Base-by-base conservation (phyloP, 1,140 invertebrate genomes). In the Phthorimaea operculella region DNA sequence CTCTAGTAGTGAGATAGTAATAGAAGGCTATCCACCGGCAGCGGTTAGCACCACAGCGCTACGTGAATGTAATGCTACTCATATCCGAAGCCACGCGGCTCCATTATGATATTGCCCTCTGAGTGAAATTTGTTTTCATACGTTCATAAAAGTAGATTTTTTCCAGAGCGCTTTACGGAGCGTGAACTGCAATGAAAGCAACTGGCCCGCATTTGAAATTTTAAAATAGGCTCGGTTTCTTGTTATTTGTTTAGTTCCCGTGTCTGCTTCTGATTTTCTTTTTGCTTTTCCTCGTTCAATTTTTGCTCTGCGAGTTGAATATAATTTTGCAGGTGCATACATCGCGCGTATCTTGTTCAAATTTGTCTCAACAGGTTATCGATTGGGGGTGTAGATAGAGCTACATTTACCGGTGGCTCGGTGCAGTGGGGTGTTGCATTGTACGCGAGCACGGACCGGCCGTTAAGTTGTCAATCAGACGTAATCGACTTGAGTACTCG, bases 31-130 rank as follows among this genome's bases (percentile, higher is more conserved):
- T 62, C 60, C 54, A 71, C 65, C 68, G 59, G 71, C 63, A 72
- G 71, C 63, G 74, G 72, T 75, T 74, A 76, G 62, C 68, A 63
- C 59, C 59, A 67, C 58, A 59, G 60, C 59, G 54, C 55, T 59
- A 64, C 66, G 63, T 64, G 66, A 69, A 78, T 74, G 68, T 66
- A 68, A 68, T 76, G 71, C 63, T 64, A 74, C 68, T 74, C 66
- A 65, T 71, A 72, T 68, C 51, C 50, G 66, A 76, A 74, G 72
- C 69, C 70, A 70, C 68, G 52, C 66, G 57, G 62, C 66, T 74
- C 77, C 79, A 80, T 83, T 83, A 80, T 78, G 73, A 74, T 78
- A 83, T 83, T 83, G 73, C 72, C 68, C 68, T 73, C 71, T 70
- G 73, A 78, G 72, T 71, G 69, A 76, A 78, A 77, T 82, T 79